phyloP scores from a whole-genome alignment of 2,888 invertebrate genomes.

The Alentia gelatinosa region DNA sequence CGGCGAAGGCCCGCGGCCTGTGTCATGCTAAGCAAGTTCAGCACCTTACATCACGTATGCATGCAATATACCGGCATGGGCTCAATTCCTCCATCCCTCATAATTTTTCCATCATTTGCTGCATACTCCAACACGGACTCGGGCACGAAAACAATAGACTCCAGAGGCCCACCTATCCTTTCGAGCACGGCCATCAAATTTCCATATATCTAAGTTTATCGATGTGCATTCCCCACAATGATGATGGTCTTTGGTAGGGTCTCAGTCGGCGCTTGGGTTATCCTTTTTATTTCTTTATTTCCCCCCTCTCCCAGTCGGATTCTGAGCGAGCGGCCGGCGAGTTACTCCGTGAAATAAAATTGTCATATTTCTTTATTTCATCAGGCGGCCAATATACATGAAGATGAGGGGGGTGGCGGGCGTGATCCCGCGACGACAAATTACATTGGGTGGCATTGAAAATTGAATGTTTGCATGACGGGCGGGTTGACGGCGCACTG shows the following conservation, averaged over 20 bases:
- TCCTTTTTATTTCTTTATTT: neutral
- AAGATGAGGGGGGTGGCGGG: slow-evolving; percentile 45
- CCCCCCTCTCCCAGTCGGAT: neutral
- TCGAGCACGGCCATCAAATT: slow-evolving; percentile 16
- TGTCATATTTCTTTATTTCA: slow-evolving; percentile 54
- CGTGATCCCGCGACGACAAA: slow-evolving; percentile 48
- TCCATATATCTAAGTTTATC: slow-evolving; percentile 50
- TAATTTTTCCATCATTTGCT: slow-evolving; percentile 53
- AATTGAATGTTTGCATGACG: slow-evolving; percentile 53
- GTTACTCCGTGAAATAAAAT: slow-evolving; percentile 44
- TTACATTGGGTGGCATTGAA: slow-evolving; percentile 45
- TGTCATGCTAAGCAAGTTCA: slow-evolving; percentile 52
- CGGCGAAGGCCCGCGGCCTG: neutral
- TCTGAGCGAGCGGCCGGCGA: neutral
- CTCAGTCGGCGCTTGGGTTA: neutral
- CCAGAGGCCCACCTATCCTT: slow-evolving; percentile 28
- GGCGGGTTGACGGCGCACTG: slow-evolving; percentile 14
- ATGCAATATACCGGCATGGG: slow-evolving; percentile 47
- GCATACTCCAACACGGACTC: slow-evolving; percentile 41
- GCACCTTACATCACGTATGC: slow-evolving; percentile 45
- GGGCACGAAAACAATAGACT: slow-evolving; percentile 46
- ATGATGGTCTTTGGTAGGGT: neutral
- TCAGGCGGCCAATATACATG: slow-evolving; percentile 50
- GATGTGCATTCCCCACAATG: slow-evolving; percentile 26
- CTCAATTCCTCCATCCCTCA: slow-evolving; percentile 52